Base-by-base conservation (phyloP, 1,140 invertebrate species). In the Mycetomoellerius zeteki region DNA sequence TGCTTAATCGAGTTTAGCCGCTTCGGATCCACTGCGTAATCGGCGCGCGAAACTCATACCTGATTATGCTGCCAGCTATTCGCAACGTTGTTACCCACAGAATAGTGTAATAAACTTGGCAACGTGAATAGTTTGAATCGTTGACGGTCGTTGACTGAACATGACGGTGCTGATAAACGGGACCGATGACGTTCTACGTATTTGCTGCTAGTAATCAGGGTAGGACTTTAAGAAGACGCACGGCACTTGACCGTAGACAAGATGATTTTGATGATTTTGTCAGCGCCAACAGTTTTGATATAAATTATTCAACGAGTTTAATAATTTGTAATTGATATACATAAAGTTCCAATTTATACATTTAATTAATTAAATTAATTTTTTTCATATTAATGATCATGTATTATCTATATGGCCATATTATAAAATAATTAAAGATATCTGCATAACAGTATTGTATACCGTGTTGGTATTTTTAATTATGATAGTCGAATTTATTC, bases 1-100 rank as follows among this genome's bases (percentile, higher is more conserved):
- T 84, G 73, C n/a, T 77, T 86, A 88, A 91, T 91, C 87, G 87
- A 88, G 81, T 86, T 90, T 80, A 62, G 37, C 50, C 65, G 65
- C 21, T 64, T 65, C 37, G 52, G 58, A 72, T 77, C 58, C 56
- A 60, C 58, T 56, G 54, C 47, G 72, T 72, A 71, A 88, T 90
- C 84, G 78, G 78, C 78, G 78, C 56, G 77, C 62, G 77, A 65
- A 65, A 90, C 84, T 82, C 87, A 85, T 90, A 86, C 71, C 56
- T 73, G 77, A 86, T 65, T 78, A 87, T 87, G 62, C 67, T 54
- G 24, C 85, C 43, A 78, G 75, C 75, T 86, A 86, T 86, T 65
- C 62, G 50, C 65, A 76, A 33, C 33, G 72, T 80, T 54, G 58
- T 50, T 30, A 50, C 19, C 84, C 30, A 30, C 60, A 52, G 58